Evolutionary conservation across 2,888 invertebrate genomes (phyloP).

Genomic region (Chymomyza fuscimana): DNA sequence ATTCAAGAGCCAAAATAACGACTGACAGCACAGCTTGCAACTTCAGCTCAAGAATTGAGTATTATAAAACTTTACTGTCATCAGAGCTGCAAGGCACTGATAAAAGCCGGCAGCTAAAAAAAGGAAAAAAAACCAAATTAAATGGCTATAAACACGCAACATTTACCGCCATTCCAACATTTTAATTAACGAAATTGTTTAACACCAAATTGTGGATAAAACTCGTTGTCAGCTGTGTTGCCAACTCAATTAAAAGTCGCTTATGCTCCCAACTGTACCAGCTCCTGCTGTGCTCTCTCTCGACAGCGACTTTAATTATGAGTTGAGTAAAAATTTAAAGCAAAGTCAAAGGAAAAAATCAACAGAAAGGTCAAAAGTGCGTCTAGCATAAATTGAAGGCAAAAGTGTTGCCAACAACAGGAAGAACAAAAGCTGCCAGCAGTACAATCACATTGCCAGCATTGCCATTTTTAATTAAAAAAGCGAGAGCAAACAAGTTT

Average conservation of each 20-base stretch:
- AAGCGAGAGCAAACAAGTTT: background rate
- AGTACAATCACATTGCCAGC: slow-evolving; percentile 4
- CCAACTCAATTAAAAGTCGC: slow-evolving; percentile 72
- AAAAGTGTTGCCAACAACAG: slow-evolving; percentile 11
- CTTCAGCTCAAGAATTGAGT: background rate
- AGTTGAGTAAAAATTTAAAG: slow-evolving; percentile 9
- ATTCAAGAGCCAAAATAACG: background rate
- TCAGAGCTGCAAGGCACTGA: background rate
- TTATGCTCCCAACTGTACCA: slow-evolving; percentile 37
- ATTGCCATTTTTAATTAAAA: background rate
- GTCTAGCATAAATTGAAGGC: slow-evolving; percentile 14
- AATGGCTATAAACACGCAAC: slow-evolving; percentile 27
- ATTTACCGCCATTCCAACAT: slow-evolving; percentile 65
- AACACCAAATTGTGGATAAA: slow-evolving; percentile 48
- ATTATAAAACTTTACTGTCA: background rate
- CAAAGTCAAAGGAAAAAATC: slow-evolving; percentile 12
- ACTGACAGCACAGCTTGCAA: background rate
- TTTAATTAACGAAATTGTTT: slow-evolving; percentile 74
- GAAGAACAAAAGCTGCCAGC: background rate
- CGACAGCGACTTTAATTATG: slow-evolving; percentile 10
- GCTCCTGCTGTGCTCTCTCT: background rate
- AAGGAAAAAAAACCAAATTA: background rate
- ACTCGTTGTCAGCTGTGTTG: slow-evolving; percentile 16
- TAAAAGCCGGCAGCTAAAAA: background rate
- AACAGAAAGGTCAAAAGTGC: slow-evolving; percentile 12